These are phyloP conservation scores for Syngnathus scovelli DNA, from an alignment of 2,113 vertebrate species.

Conservation along the genomic window DNA sequence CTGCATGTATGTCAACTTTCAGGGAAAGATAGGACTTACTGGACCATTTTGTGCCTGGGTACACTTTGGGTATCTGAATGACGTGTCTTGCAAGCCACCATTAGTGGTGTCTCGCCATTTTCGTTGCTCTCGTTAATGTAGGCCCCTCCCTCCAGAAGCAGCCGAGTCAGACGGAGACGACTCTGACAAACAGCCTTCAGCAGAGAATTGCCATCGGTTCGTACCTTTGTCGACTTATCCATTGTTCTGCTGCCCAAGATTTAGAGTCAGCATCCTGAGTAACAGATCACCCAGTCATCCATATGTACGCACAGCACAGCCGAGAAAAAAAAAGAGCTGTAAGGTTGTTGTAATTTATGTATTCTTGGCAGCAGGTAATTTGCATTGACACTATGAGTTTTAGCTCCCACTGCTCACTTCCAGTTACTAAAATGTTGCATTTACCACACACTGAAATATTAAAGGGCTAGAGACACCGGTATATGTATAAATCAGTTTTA, in stretches of 20 bases:
- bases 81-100: slow-evolving; percentile 82
- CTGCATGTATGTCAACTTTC: background rate
- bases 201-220: slow-evolving; percentile 80
- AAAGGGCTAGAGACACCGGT: too few relatives aligned
- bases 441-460: too few relatives aligned
- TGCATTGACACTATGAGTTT: background rate
- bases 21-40: slow-evolving; percentile 44
- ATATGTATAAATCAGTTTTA: too few relatives aligned
- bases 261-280: slow-evolving; percentile 1
- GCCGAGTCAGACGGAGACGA: slow-evolving; percentile 81
- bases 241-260: slow-evolving; percentile 29
- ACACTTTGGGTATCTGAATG: slow-evolving; percentile 81
- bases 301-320: background rate
- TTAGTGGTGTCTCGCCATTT: slow-evolving; percentile 83
- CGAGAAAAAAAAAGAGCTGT: background rate
- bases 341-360: background rate
- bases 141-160: slow-evolving; percentile 81
- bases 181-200: slow-evolving; percentile 84
- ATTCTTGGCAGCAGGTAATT: background rate
- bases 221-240: slow-evolving; percentile 70
- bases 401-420: background rate
- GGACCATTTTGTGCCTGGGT: slow-evolving; percentile 84
- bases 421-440: background rate
- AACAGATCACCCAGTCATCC: background rate
- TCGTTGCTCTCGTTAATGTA: slow-evolving; percentile 78